Evolutionary conservation across 2,797 vertebrate species (phyloP), one percentile per base, ranked within the genome.

Genomic region (Alosa sapidissima): DNA sequence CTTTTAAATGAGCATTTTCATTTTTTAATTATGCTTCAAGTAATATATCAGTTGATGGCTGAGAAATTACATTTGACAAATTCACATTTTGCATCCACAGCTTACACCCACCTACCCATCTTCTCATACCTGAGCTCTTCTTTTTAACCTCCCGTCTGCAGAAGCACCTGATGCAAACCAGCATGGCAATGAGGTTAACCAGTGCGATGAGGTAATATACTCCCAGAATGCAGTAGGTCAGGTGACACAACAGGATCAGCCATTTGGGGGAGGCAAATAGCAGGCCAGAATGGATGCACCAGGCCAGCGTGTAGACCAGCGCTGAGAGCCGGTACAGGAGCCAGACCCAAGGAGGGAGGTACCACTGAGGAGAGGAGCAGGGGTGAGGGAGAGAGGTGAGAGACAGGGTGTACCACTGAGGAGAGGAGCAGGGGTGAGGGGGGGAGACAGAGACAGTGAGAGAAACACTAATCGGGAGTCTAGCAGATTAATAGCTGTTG

Each of bases 171-270:
- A 87, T 58, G 8, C 68, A 45, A 0, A 81, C 10, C 21, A 86
- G 81, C 78, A 81, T 84, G 19, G 54, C 85, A 33, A 41, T 36
- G 83, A 91, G 86, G 85, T 91, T 90, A 13, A 82, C 49, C 51
- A 90, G n/a, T 3, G 90, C 88, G 75, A 85, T 49, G 47, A 89
- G 60, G 84, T 88, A 89, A 75, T 90, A 90, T 36, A 88, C 5
- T 3, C 84, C 85, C 85, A 90, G 84, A 7, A 90, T 21, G 9
- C 41, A 81, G 33, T 90, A 90, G 36, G 84, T 82, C 9, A 90
- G 16, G 82, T 90, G 85, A 51, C 87, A 88, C 9, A 90, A 19
- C 68, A 87, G 88, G 81, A 91, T 87, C 16, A 90, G 85, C 87
- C 88, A 89, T 82, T 89, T 89, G 60, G 88, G 55, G 8, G 62